Conservation (phyloP, 2,888 invertebrate genomes). For the Latheticus oryzae region DNA sequence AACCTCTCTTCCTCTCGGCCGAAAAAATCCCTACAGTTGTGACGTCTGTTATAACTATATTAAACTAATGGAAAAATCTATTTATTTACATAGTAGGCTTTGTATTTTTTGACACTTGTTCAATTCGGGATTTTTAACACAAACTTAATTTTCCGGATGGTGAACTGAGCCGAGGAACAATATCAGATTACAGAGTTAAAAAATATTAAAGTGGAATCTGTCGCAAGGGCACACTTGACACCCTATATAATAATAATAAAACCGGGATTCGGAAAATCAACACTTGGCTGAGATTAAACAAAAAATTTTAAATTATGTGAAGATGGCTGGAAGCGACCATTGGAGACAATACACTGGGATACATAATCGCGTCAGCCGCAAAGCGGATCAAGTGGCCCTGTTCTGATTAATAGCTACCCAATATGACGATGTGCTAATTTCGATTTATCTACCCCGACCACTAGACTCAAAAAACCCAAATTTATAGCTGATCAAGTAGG, state of each 20-base stretch:
- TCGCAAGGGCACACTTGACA: conserved; percentile 46
- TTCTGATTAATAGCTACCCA: conserved; percentile 60
- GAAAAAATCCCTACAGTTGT: conserved; percentile 57
- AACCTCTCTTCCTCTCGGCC: conserved; percentile 55
- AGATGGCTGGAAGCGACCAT: conserved; percentile 33
- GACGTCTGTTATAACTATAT: conserved; percentile 59
- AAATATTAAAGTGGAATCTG: conserved; percentile 59
- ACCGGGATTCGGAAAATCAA: conserved; percentile 54
- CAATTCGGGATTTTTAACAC: conserved; percentile 57
- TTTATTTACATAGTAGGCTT: conserved; percentile 11
- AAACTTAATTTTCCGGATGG: conserved; percentile 67
- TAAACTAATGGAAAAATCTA: conserved; percentile 44
- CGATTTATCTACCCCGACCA: conserved; percentile 52
- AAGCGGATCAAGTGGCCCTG: conserved; percentile 55
- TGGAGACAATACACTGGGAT: conserved; percentile 44
- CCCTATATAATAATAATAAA: conserved; percentile 34
- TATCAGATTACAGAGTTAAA: conserved; percentile 65
- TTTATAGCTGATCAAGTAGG: conserved; percentile 36
- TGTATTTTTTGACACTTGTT: conserved; percentile 57
- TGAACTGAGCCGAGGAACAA: conserved; percentile 66
- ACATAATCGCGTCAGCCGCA: conserved; percentile 57
- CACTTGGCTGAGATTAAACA: conserved; percentile 56
- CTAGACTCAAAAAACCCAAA: conserved; percentile 32
- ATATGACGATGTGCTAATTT: conserved; percentile 58
- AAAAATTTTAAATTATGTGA: no score